Evolutionary conservation across 2,888 invertebrate species (phyloP).

Genomic region (Caenorhabditis macrosperma): DNA sequence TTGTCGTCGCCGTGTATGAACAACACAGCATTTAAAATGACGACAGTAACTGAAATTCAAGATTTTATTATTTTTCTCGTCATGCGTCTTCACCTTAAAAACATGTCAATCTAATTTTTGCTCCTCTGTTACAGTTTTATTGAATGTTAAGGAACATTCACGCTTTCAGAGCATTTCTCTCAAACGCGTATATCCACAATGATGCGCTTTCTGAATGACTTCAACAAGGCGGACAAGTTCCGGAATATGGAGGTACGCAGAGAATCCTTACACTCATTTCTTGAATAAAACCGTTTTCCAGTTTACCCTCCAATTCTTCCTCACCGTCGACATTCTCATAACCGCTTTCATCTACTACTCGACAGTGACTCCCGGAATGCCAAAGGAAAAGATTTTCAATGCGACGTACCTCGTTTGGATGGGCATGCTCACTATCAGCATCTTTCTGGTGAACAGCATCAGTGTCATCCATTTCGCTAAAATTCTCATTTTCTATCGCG

Average conservation of each 20-base stretch:
- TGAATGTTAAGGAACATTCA: too few relatives aligned
- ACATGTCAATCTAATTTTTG: too few relatives aligned
- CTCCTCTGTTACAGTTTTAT: too few relatives aligned
- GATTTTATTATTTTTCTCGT: too few relatives aligned
- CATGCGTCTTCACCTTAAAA: too few relatives aligned
- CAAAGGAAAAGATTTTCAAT: not conserved
- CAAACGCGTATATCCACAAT: too few relatives aligned
- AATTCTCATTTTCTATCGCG: not conserved
- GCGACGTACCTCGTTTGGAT: not conserved
- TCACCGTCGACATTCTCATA: not conserved
- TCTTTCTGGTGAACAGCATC: not conserved
- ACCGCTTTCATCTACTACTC: not conserved
- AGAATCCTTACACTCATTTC: not conserved
- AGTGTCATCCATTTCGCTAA: not conserved
- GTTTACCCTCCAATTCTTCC: constrained; percentile 1
- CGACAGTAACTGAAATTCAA: too few relatives aligned
- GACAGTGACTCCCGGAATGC: not conserved
- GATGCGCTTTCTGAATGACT: not conserved
- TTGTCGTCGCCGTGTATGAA: too few relatives aligned
- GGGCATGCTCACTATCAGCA: not conserved
- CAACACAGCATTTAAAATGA: too few relatives aligned
- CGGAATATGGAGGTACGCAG: not conserved
- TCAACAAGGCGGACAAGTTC: not conserved
- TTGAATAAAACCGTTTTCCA: not conserved
- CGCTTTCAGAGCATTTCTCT: too few relatives aligned